These are phyloP conservation scores for Sturmia bella DNA, from an alignment of 2,888 invertebrate genomes.

Conservation along the genomic window DNA sequence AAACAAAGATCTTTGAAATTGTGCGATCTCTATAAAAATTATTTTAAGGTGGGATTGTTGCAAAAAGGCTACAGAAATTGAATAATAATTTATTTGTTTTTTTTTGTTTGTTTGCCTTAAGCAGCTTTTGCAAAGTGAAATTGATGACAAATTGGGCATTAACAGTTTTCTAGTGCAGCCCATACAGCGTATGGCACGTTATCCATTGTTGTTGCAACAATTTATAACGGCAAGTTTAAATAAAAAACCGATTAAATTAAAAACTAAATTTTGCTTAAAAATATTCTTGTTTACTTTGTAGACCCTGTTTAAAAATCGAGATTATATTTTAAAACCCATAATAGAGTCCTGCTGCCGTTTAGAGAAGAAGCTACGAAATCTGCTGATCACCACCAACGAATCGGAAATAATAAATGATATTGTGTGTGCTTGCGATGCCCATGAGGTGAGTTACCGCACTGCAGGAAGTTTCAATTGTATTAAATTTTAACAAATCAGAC, in stretches of 20 bases:
- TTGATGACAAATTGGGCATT: conserved; percentile 81
- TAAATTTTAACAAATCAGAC: no score
- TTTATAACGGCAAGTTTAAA: conserved; percentile 77
- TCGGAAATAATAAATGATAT: conserved; percentile 81
- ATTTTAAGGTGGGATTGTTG: conserved; percentile 79
- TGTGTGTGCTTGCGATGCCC: conserved; percentile 79
- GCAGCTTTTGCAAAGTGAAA: conserved; percentile 79
- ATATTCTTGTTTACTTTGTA: conserved; percentile 49
- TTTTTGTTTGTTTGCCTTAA: conserved; percentile 11
- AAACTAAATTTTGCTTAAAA: not conserved
- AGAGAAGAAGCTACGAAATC: conserved; percentile 79
- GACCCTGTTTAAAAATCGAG: conserved; percentile 80
- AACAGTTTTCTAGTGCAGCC: conserved; percentile 82
- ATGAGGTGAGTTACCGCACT: conserved; percentile 48
- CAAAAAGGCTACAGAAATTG: not conserved
- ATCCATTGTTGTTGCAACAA: conserved; percentile 79
- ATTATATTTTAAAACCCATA: conserved; percentile 78
- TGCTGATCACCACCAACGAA: conserved; percentile 80
- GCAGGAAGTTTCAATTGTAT: not conserved
- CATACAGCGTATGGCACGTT: conserved; percentile 81
- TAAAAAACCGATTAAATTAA: no score
- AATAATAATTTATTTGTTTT: not conserved
- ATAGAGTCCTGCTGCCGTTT: conserved; percentile 81
- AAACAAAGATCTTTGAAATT: conserved; percentile 80
- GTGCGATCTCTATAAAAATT: conserved; percentile 79